A percentile compares a stretch with the other conserved stretches of the same genome.
Conservation (phyloP, 2,797 vertebrate species). For the Naso thynnoides region DNA sequence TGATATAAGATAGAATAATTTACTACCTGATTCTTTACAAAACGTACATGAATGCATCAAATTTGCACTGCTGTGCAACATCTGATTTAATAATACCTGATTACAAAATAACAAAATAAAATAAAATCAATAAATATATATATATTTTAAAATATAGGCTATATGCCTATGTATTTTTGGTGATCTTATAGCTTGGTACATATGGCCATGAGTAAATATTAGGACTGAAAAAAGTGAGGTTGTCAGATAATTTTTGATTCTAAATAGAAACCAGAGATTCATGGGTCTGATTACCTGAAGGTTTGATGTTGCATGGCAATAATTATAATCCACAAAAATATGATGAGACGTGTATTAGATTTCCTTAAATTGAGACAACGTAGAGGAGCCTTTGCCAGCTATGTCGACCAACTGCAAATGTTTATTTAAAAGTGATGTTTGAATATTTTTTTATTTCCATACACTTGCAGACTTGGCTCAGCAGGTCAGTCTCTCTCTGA, state of each 20-base stretch:
- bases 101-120: too few species aligned
- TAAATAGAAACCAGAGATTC: conserved; percentile 51
- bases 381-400: conserved; percentile 56
- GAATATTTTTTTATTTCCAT: conserved; percentile 81
- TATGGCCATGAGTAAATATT: background rate
- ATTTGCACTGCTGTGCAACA: too few species aligned
- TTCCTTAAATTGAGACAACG: conserved; percentile 66
- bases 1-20: too few species aligned
- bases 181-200: too few species aligned
- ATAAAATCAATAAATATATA: too few species aligned
- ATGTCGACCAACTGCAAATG: conserved; percentile 60
- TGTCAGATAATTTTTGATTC: conserved; percentile 46
- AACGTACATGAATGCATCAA: too few species aligned
- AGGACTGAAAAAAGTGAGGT: background rate
- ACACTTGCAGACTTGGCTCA: conserved; percentile 60
- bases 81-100: too few species aligned
- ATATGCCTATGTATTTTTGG: too few species aligned
- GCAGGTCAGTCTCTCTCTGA: conserved; percentile 52
- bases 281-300: conserved; percentile 42
- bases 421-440: conserved; percentile 80
- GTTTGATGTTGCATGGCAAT: conserved; percentile 57
- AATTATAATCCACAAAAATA: conserved; percentile 63
- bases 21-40: too few species aligned
- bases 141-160: too few species aligned
- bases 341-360: conserved; percentile 69